These are phyloP conservation scores for Centroberyx gerrardi DNA, from an alignment of 2,797 vertebrate genomes.

Conservation along the genomic window DNA sequence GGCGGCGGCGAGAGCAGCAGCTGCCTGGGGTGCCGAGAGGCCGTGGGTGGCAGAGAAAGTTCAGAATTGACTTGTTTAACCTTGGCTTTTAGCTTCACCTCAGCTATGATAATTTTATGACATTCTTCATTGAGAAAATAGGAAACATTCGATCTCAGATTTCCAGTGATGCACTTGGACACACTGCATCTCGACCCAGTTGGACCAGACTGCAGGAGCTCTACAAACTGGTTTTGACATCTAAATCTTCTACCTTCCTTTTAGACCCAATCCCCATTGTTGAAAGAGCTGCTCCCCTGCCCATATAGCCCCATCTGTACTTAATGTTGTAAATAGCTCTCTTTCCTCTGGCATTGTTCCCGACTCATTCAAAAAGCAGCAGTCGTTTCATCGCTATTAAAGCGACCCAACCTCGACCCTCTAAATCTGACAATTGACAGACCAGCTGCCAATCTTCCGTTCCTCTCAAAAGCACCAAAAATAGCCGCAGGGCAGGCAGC, in stretches of 20 bases:
- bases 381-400: neutral
- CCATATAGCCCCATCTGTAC: conserved; percentile 35
- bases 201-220: conserved; percentile 49
- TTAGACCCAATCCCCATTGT: conserved; percentile 52
- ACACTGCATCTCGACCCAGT: conserved; percentile 71
- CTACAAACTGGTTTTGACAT: conserved; percentile 64
- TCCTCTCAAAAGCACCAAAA: neutral
- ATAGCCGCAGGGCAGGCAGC: neutral
- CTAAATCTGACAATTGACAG: neutral
- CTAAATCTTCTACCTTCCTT: conserved; percentile 57
- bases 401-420: conserved; percentile 3
- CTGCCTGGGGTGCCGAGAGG: too few species aligned
- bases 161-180: conserved; percentile 46
- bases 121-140: neutral
- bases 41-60: too few species aligned
- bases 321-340: conserved; percentile 35
- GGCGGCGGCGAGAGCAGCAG: too few species aligned
- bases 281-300: conserved; percentile 61
- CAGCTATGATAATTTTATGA: too few species aligned
- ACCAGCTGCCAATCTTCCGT: neutral
- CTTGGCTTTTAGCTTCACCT: too few species aligned
- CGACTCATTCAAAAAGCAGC: neutral
- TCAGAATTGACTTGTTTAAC: too few species aligned
- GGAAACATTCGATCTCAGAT: neutral
- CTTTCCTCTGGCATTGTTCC: conserved; percentile 31